phyloP scores from a whole-genome alignment of 2,888 invertebrate species.

The Diadegma fenestrale region DNA sequence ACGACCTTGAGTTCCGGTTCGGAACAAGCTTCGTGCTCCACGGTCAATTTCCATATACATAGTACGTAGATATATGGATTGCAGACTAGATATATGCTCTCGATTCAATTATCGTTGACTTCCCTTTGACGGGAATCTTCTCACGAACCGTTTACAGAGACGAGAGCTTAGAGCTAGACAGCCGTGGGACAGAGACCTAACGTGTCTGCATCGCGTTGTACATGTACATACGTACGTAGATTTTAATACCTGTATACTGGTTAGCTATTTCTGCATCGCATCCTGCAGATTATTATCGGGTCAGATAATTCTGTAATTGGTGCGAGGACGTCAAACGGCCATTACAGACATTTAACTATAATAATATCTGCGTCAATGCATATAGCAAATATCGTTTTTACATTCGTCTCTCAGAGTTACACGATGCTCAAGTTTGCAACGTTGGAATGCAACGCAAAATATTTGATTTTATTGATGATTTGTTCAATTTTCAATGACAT shows the following conservation, averaged over 20 bases:
- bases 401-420: background rate
- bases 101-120: slow-evolving; percentile 48
- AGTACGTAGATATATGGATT: background rate
- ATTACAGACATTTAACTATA: background rate
- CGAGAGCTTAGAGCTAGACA: slow-evolving; percentile 10
- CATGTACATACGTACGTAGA: slow-evolving; percentile 15
- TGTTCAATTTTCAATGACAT: too few species aligned
- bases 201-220: slow-evolving; percentile 20
- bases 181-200: slow-evolving; percentile 37
- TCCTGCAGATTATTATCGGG: slow-evolving; percentile 72
- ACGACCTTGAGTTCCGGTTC: background rate
- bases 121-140: slow-evolving; percentile 46
- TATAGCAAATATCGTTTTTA: background rate
- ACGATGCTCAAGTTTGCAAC: too few species aligned
- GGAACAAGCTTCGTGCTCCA: background rate
- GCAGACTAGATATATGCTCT: background rate
- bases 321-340: slow-evolving; percentile 56
- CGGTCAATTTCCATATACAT: background rate
- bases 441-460: too few species aligned
- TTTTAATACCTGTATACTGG: slow-evolving; percentile 28
- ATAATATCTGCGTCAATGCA: background rate
- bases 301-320: slow-evolving; percentile 73
- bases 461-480: too few species aligned
- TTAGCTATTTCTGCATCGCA: slow-evolving; percentile 44
- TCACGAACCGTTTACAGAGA: slow-evolving; percentile 49